phyloP scores from a whole-genome alignment of 2,113 vertebrate species.

The Seriola dumerili region DNA sequence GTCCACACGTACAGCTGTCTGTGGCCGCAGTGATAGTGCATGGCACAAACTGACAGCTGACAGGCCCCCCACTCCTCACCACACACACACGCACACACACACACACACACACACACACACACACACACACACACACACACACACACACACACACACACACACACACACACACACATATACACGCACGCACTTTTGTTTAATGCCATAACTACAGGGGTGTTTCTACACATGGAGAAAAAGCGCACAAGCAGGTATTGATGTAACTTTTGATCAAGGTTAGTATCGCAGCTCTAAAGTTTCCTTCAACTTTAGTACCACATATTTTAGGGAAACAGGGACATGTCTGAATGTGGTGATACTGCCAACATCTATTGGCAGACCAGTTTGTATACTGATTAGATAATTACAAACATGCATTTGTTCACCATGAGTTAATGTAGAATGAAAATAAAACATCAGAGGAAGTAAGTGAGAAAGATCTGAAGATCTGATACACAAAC shows the following conservation, averaged over 20 bases:
- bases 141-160: neutral
- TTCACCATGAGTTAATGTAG: neutral
- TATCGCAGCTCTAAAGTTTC: neutral
- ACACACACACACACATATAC: neutral
- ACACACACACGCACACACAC: neutral
- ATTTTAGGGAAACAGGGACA: neutral
- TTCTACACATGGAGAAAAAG: neutral
- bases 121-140: neutral
- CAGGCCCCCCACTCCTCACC: neutral
- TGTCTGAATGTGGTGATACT: neutral
- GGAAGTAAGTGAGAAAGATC: neutral
- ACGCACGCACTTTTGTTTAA: neutral
- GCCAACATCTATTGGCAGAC: neutral
- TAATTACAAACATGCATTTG: neutral
- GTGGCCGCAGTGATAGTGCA: constrained; percentile 24
- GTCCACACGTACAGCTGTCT: constrained; percentile 43
- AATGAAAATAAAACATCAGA: neutral
- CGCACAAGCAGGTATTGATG: too few relatives aligned
- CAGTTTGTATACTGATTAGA: neutral
- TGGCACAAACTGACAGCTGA: constrained; percentile 2
- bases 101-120: neutral
- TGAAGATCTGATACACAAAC: neutral
- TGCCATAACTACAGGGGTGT: too few relatives aligned
- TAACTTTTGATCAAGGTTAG: neutral
- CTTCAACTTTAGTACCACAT: neutral